phyloP scores from a whole-genome alignment of 92 coral and sea anemone species.

The Pocillopora meandrina region DNA sequence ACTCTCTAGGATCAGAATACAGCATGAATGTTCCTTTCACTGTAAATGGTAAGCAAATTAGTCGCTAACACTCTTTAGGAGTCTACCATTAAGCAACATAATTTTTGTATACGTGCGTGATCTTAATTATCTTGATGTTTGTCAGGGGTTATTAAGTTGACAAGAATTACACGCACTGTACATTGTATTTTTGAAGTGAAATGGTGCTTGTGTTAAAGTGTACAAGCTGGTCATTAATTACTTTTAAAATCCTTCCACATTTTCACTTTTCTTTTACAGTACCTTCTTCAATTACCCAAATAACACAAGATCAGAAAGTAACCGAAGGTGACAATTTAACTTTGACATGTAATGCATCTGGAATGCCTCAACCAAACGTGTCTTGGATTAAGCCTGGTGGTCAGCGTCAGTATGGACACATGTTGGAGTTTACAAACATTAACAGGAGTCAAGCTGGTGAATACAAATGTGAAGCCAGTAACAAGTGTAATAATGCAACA shows the following conservation, averaged over 20 bases:
- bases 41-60: not conserved
- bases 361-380: slow-evolving; percentile 15
- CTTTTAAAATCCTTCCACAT: slow-evolving; percentile 10
- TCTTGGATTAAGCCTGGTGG: slow-evolving; percentile 19
- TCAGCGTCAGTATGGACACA: not conserved
- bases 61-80: too few relatives aligned
- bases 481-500: too few relatives aligned
- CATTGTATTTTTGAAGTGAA: too few relatives aligned
- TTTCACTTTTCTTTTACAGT: too few relatives aligned
- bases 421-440: not conserved
- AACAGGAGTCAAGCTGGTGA: too few relatives aligned
- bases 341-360: slow-evolving; percentile 28
- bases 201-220: too few relatives aligned
- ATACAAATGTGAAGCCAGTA: too few relatives aligned
- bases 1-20: slow-evolving; percentile 34
- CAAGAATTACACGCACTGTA: too few relatives aligned
- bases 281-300: not conserved
- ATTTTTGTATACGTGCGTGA: too few relatives aligned
- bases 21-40: slow-evolving; percentile 22
- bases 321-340: slow-evolving; percentile 16
- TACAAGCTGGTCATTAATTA: not conserved
- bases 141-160: too few relatives aligned
- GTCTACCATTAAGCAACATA: too few relatives aligned
- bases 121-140: too few relatives aligned
- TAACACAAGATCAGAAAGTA: not conserved